Evolutionary conservation across 2,797 vertebrate species (phyloP).

Genomic region (Moxostoma hubbsi): DNA sequence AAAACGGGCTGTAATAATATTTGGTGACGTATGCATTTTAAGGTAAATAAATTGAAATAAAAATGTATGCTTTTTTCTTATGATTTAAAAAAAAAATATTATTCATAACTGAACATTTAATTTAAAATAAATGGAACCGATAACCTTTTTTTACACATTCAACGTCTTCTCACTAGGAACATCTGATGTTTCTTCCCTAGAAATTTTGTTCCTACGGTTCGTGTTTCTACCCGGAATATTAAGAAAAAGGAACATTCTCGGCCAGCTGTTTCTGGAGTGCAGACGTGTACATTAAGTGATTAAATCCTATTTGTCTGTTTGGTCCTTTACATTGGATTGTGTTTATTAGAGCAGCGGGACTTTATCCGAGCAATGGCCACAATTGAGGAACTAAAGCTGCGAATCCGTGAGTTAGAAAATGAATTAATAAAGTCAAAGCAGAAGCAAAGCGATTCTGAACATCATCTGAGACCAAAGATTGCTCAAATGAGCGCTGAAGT

Average conservation of each 20-base stretch:
- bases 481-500: constrained; percentile 92
- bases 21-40: too few relatives aligned
- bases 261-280: constrained; percentile 64
- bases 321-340: background rate
- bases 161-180: too few relatives aligned
- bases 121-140: too few relatives aligned
- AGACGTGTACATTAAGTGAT: constrained; percentile 74
- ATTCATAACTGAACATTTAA: too few relatives aligned
- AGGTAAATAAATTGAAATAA: too few relatives aligned
- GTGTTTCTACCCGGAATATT: constrained; percentile 70
- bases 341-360: background rate
- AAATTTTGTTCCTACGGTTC: background rate
- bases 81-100: too few relatives aligned
- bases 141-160: too few relatives aligned
- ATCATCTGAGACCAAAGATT: constrained; percentile 80
- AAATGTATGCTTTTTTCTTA: too few relatives aligned
- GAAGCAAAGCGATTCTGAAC: constrained; percentile 69
- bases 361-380: constrained; percentile 70
- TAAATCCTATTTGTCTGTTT: background rate
- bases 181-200: background rate
- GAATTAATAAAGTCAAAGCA: constrained; percentile 84
- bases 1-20: too few relatives aligned
- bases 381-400: constrained; percentile 82
- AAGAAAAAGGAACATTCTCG: constrained; percentile 46
- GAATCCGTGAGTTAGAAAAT: constrained; percentile 87